Evolutionary conservation across 2,113 vertebrate genomes (phyloP), one percentile per base, ranked within the genome.

Genomic region (Emydura subglobosa): DNA sequence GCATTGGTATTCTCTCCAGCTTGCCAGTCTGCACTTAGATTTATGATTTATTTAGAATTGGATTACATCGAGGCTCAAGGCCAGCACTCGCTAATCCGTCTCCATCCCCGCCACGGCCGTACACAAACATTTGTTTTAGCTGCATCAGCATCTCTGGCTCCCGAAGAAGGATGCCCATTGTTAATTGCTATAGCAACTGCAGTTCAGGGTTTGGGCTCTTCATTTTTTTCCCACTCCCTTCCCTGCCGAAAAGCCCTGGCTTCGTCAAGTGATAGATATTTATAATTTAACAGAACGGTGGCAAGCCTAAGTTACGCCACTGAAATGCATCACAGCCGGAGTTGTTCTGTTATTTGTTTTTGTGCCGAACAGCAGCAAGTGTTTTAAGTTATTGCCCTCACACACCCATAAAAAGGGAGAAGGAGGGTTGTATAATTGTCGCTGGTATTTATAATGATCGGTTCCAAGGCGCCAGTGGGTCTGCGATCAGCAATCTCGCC

Each of bases 11-110:
- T 98, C 97, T 95, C 89, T 61, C 49, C 79, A 94, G 83, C 34
- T 94, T 96, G 92, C 94, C 95, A 96, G 87, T 39, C 94, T 91
- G 68, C 89, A 49, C 97, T 97, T 96, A 98, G 97, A 98, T 98
- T 98, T 98, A 98, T 98, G 98, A 98, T 98, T 98, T 98, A 98
- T 98, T 98, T 98, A 97, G 97, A 95, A 98, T 6, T 95, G 96
- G 97, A 98, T 98, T 98, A 98, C 96, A 97, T 89, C 5, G 65
- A 96, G 95, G 95, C 97, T 98, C 97, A 97, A 98, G 98, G 98
- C 98, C 98, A 98, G 96, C 95, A 78, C 90, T 98, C 96, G 90
- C 96, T 98, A 98, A 98, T 98, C 97, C 0, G 94, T 98, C 98
- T 98, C 97, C 90, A 25, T 98, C 97, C 96, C 96, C 51, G 0